Conservation (phyloP, 2,113 vertebrate genomes). For the Herpetotheres cachinnans region DNA sequence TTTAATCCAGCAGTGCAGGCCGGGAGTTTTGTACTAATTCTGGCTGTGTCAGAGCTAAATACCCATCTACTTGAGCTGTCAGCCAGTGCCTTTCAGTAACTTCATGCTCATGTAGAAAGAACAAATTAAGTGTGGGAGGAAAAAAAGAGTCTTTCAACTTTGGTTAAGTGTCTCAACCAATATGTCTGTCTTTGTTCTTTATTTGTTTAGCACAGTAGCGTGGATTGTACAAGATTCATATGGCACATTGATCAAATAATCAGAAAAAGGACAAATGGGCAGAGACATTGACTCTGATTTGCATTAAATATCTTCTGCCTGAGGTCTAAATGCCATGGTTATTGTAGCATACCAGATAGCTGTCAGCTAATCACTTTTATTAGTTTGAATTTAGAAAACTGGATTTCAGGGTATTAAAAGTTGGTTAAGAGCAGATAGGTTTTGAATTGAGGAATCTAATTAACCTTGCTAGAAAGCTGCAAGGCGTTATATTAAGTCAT, state of each 20-base stretch:
- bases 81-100: conserved; percentile 10
- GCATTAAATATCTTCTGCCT: conserved; percentile 38
- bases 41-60: conserved; percentile 11
- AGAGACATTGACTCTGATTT: conserved; percentile 57
- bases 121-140: background rate
- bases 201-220: conserved; percentile 11
- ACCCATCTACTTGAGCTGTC: background rate
- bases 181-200: conserved; percentile 39
- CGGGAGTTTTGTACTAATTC: background rate
- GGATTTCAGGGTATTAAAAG: conserved; percentile 69
- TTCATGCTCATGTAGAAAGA: background rate
- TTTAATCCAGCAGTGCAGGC: background rate
- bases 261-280: conserved; percentile 54
- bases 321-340: conserved; percentile 55
- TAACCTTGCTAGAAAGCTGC: conserved; percentile 72
- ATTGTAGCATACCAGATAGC: conserved; percentile 54
- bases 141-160: background rate
- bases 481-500: conserved; percentile 70
- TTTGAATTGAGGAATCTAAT: conserved; percentile 73
- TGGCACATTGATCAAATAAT: conserved; percentile 50
- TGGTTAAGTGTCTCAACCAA: conserved; percentile 23
- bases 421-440: conserved; percentile 67
- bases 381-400: conserved; percentile 72
- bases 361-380: conserved; percentile 73
- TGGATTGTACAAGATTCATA: conserved; percentile 38